Conservation (phyloP, 2,797 vertebrate species). For the Enteromius unitaeniatus region DNA sequence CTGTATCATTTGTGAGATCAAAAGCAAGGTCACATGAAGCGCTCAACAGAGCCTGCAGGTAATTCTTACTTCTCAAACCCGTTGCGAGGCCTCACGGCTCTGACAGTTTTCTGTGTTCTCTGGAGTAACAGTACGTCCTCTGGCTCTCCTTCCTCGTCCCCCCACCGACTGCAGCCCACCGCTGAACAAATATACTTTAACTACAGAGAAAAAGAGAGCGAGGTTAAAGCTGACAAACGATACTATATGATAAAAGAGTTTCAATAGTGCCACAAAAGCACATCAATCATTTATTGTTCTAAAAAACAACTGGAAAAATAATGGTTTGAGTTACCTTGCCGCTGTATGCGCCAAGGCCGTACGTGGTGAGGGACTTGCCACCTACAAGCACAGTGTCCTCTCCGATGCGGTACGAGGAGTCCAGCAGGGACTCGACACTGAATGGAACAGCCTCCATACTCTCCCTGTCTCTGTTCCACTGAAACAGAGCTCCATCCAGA, state of each 20-base stretch:
- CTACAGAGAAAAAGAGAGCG: conserved; percentile 70
- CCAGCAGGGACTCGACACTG: conserved; percentile 95
- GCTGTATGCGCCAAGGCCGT: conserved; percentile 90
- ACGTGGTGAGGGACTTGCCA: conserved; percentile 94
- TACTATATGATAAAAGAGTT: conserved; percentile 29
- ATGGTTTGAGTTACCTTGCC: conserved; percentile 85
- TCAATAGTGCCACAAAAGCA: background rate
- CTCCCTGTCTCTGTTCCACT: conserved; percentile 96
- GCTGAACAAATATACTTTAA: conserved; percentile 95
- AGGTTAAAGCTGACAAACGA: conserved; percentile 17
- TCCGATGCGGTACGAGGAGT: conserved; percentile 94
- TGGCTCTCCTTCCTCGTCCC: conserved; percentile 83
- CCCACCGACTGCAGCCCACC: conserved; percentile 92
- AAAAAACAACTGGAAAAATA: background rate
- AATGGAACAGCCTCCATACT: conserved; percentile 98
- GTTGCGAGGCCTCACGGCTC: conserved; percentile 92
- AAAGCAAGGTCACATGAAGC: conserved; percentile 35
- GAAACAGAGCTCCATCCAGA: conserved; percentile 95
- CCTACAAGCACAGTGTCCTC: conserved; percentile 96
- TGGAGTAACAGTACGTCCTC: conserved; percentile 93
- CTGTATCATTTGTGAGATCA: background rate
- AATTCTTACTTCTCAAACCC: conserved; percentile 91
- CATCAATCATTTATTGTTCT: conserved; percentile 29
- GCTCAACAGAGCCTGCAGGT: conserved; percentile 25
- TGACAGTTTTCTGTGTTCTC: conserved; percentile 94